phyloP scores from a whole-genome alignment of 2,113 vertebrate species.

The Deroptyus accipitrinus region DNA sequence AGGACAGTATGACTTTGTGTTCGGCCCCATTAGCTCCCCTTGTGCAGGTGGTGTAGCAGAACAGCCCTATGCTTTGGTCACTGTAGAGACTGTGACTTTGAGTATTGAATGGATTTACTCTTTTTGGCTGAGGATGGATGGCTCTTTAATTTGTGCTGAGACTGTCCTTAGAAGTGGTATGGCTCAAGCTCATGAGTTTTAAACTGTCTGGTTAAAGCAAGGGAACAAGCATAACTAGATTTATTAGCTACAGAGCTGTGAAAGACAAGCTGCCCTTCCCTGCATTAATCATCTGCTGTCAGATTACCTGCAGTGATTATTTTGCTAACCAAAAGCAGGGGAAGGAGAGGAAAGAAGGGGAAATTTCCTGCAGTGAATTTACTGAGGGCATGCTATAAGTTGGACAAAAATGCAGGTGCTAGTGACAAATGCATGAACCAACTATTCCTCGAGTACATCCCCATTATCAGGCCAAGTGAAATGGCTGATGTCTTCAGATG shows the following conservation, averaged over 20 bases:
- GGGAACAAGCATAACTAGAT: background rate
- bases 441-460: background rate
- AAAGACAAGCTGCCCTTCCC: background rate
- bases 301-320: background rate
- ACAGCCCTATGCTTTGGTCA: background rate
- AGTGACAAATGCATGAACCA: background rate
- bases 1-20: background rate
- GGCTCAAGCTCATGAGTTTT: background rate
- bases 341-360: background rate
- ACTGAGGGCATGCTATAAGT: rapidly evolving
- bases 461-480: background rate
- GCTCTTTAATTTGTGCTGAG: background rate
- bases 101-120: background rate
- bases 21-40: background rate
- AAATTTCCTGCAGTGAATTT: background rate
- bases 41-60: background rate
- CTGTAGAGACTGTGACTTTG: background rate
- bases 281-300: background rate
- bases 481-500: background rate
- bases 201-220: constrained; percentile 9
- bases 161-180: background rate
- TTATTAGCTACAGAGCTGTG: background rate
- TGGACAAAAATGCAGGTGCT: background rate
- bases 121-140: background rate
- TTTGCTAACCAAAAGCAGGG: background rate